These are phyloP conservation scores for Calidris pugnax DNA, from an alignment of 2,113 vertebrate genomes.

Conservation along the genomic window DNA sequence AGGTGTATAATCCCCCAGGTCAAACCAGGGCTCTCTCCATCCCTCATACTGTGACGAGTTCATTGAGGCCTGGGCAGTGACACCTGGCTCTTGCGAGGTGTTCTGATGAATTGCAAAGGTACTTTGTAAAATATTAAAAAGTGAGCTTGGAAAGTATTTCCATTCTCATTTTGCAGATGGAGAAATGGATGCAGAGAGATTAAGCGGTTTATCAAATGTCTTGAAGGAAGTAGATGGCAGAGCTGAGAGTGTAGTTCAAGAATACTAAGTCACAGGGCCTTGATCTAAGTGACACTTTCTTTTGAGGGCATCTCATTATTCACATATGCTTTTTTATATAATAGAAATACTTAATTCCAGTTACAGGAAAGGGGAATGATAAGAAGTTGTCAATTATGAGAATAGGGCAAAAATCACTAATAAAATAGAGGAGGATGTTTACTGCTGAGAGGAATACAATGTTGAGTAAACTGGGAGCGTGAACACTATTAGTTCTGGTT, in stretches of 20 bases:
- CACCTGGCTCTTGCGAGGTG: rapidly evolving
- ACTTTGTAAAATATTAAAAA: neutral
- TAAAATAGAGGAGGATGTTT: neutral
- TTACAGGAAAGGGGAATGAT: neutral
- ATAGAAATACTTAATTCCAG: neutral
- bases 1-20: neutral
- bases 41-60: rapidly evolving
- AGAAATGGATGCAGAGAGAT: neutral
- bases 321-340: neutral
- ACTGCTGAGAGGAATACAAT: neutral
- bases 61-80: neutral
- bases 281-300: neutral
- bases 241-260: neutral
- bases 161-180: neutral
- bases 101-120: neutral
- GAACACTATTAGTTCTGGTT: neutral
- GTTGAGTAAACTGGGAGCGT: neutral
- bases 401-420: neutral
- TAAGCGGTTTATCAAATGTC: neutral
- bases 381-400: neutral
- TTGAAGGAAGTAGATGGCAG: neutral
- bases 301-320: neutral
- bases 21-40: neutral
- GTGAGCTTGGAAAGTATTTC: neutral
- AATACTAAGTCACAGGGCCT: neutral